Evolutionary conservation across 2,797 vertebrate species (phyloP).

Genomic region (Pelochelys cantorii): DNA sequence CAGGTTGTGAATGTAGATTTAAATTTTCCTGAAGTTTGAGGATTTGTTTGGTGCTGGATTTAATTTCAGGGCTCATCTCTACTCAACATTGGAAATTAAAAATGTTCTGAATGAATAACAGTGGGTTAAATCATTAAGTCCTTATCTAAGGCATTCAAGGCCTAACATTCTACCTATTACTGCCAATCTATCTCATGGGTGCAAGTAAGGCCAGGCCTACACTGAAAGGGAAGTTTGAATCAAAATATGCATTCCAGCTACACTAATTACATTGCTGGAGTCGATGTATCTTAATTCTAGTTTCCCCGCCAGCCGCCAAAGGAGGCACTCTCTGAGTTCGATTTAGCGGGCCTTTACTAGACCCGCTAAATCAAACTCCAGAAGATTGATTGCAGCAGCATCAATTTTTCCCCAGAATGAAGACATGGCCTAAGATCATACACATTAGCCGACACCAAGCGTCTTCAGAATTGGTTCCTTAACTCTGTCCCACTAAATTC

Average conservation of each 20-base stretch:
- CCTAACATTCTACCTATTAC: not conserved
- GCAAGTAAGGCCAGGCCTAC: not conserved
- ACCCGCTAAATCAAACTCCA: no score
- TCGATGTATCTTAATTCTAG: no score
- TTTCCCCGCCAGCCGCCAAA: no score
- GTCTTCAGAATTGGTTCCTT: not conserved
- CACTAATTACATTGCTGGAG: no score
- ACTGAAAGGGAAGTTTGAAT: no score
- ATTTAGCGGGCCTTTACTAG: no score
- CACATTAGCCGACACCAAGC: rapidly evolving
- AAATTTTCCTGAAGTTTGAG: rapidly evolving
- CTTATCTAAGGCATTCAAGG: rapidly evolving
- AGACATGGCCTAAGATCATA: not conserved
- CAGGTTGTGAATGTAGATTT: not conserved
- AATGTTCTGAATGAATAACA: not conserved
- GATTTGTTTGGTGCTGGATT: not conserved
- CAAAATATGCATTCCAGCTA: no score
- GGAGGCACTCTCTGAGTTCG: no score
- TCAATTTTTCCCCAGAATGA: no score
- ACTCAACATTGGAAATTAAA: not conserved
- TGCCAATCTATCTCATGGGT: rapidly evolving
- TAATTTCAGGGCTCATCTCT: rapidly evolving
- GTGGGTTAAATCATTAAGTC: not conserved
- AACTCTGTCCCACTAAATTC: not conserved
- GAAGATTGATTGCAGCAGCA: no score